These are phyloP conservation scores for Opisthocomus hoazin DNA, from an alignment of 2,113 vertebrate species.

Conservation along the genomic window DNA sequence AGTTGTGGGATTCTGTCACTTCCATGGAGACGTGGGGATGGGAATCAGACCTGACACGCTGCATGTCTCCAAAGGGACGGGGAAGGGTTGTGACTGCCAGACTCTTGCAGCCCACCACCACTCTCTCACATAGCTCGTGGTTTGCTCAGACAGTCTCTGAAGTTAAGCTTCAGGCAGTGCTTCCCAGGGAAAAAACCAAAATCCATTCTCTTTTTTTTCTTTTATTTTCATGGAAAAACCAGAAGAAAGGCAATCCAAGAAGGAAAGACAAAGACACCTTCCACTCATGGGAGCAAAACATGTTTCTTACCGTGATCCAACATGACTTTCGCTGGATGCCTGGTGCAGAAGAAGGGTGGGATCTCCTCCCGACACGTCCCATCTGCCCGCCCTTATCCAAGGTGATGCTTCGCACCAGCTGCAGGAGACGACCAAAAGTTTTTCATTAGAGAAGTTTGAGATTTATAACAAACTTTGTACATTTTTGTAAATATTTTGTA, in stretches of 20 bases:
- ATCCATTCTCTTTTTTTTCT: not conserved
- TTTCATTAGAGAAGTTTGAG: not conserved
- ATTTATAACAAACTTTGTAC: not conserved
- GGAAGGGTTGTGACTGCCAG: too few species aligned
- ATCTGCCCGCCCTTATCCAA: not conserved
- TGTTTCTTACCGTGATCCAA: not conserved
- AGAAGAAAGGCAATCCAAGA: not conserved
- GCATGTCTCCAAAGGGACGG: too few species aligned
- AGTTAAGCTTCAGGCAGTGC: not conserved
- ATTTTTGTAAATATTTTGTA: not conserved
- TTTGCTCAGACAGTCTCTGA: too few species aligned
- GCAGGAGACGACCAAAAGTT: not conserved
- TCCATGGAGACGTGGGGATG: too few species aligned
- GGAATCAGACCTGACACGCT: too few species aligned
- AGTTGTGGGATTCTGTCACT: too few species aligned
- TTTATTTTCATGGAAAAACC: not conserved
- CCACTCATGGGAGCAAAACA: not conserved
- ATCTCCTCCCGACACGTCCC: not conserved
- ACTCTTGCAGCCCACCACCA: too few species aligned
- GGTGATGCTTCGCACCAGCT: not conserved
- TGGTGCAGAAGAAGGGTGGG: not conserved
- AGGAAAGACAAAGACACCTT: not conserved
- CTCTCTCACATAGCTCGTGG: too few species aligned
- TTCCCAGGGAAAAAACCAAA: not conserved
- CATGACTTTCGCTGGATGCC: not conserved